Evolutionary conservation across 2,888 invertebrate species (phyloP).

Genomic region (Lepetodrilus schrolli): DNA sequence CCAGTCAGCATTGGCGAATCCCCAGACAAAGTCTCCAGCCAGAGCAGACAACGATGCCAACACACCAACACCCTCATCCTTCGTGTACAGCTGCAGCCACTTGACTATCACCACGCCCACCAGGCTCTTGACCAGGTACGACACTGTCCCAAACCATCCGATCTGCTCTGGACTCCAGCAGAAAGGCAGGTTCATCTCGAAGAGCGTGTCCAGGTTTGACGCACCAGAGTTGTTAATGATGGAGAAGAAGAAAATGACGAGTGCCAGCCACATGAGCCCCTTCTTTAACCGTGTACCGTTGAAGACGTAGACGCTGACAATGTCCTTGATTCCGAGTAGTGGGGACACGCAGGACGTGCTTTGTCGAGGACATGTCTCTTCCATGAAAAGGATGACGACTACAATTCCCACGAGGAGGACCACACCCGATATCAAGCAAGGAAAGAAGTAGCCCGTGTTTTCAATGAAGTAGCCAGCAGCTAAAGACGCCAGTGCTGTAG

Average conservation of each 20-base stretch:
- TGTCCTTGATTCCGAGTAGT: neutral
- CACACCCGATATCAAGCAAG: conserved; percentile 18
- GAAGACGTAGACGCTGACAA: neutral
- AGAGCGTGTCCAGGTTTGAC: conserved; percentile 44
- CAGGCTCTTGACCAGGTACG: conserved; percentile 30
- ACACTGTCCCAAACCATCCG: conserved; percentile 40
- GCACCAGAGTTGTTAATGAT: neutral
- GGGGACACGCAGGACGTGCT: neutral
- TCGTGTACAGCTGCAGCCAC: conserved; percentile 41
- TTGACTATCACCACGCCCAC: conserved; percentile 41
- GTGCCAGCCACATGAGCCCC: neutral
- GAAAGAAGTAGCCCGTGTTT: conserved; percentile 35
- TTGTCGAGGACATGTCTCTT: conserved; percentile 3
- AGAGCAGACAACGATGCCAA: conserved; percentile 34
- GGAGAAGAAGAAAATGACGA: conserved; percentile 11
- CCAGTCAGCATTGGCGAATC: conserved; percentile 40
- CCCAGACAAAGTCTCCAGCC: conserved; percentile 42
- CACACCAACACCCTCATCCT: conserved; percentile 44
- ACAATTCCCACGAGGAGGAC: neutral
- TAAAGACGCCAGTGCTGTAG: conserved; percentile 29
- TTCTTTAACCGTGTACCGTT: neutral
- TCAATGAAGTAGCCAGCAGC: conserved; percentile 41
- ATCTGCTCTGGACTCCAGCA: conserved; percentile 52
- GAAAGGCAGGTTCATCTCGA: conserved; percentile 49
- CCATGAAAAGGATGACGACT: conserved; percentile 9